phyloP scores from a whole-genome alignment of 37 sponge, comb jelly and placozoan species.

The Diacarnus erythraeanus region DNA sequence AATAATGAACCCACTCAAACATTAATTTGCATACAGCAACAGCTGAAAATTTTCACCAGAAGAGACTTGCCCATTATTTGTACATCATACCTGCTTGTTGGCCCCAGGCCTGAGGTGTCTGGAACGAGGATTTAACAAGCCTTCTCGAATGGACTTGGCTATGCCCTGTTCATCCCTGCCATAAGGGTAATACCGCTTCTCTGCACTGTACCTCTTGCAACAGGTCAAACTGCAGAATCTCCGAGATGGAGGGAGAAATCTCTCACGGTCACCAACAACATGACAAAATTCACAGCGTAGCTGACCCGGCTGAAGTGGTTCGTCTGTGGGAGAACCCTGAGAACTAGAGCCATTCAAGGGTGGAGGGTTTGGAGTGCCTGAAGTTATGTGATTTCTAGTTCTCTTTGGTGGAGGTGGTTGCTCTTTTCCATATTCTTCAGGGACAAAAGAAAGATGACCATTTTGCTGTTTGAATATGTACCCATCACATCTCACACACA shows the following conservation, averaged over 20 bases:
- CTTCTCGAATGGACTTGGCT: slow-evolving; percentile 57
- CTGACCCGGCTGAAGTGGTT: slow-evolving; percentile 25
- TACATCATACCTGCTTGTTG: neutral
- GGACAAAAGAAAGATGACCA: slow-evolving; percentile 63
- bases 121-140: slow-evolving; percentile 38
- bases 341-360: neutral
- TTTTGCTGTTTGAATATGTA: slow-evolving; percentile 32
- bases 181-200: slow-evolving; percentile 63
- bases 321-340: neutral
- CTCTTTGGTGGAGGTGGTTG: slow-evolving; percentile 12
- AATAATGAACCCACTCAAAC: too few species aligned
- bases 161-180: slow-evolving; percentile 65
- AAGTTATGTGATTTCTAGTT: neutral
- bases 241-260: slow-evolving; percentile 50
- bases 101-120: neutral
- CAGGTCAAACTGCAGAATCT: slow-evolving; percentile 74
- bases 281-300: slow-evolving; percentile 63
- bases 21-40: too few species aligned
- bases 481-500: neutral
- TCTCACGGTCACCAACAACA: neutral
- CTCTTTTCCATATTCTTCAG: slow-evolving; percentile 73
- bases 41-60: too few species aligned
- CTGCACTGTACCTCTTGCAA: slow-evolving; percentile 66
- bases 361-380: neutral
- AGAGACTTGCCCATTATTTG: neutral